Conservation (phyloP, 2,113 vertebrate species). For the Eretmochelys imbricata region DNA sequence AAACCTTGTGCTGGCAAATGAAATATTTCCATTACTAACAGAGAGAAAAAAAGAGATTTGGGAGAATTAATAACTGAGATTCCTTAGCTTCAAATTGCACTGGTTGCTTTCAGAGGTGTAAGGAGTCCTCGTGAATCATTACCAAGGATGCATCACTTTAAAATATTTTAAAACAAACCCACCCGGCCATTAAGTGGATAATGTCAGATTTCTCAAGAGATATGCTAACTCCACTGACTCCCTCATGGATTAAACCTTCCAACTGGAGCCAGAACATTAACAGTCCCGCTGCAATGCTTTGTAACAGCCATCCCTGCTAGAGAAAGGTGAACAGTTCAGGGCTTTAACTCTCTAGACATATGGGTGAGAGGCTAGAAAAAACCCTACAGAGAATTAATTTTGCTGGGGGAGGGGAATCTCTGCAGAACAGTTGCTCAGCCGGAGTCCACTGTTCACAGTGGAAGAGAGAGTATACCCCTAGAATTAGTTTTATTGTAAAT, state of each 20-base stretch:
- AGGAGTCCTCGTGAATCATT: not conserved
- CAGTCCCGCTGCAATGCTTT: not conserved
- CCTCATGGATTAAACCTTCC: not conserved
- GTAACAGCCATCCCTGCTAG: not conserved
- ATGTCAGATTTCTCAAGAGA: not conserved
- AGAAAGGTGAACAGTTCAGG: conserved; percentile 25
- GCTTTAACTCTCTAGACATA: conserved; percentile 47
- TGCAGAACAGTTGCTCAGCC: not conserved
- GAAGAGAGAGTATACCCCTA: rapidly evolving
- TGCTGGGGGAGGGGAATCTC: not conserved
- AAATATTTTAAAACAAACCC: not conserved
- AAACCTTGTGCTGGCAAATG: not conserved
- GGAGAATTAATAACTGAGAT: not conserved
- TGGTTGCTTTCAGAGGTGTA: not conserved
- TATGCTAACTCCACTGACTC: not conserved
- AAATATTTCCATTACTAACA: too few species aligned
- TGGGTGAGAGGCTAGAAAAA: conserved; percentile 59
- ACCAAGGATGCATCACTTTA: not conserved
- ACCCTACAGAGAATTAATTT: not conserved
- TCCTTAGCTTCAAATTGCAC: not conserved
- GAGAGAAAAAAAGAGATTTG: not conserved
- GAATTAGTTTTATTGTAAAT: not conserved
- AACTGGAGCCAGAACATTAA: not conserved
- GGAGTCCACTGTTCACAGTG: not conserved
- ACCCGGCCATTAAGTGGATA: not conserved